Evolutionary conservation across 2,888 invertebrate species (phyloP), one percentile per base, ranked within the genome.

Genomic region (Latrodectus elegans): DNA sequence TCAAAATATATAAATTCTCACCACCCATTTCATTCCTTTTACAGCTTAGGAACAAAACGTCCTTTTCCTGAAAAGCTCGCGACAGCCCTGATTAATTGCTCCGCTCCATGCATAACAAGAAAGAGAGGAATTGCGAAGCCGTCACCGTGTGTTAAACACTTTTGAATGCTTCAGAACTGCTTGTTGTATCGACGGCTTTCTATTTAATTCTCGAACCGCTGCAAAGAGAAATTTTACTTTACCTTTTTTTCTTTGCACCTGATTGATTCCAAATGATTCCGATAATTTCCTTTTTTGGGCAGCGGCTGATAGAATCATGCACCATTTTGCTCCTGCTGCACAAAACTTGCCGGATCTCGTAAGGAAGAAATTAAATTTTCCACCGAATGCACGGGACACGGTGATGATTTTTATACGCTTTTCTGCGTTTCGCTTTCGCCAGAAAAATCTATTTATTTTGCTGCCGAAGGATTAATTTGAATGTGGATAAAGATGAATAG

Each of bases 181-280:
- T 38, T 38, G 38, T 38, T 38, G 52, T 74, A 55, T 67, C 81
- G 74, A 81, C 73, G 73, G 73, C 67, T 81, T 81, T 74, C 81
- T 74, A 81, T 81, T 81, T 81, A 81, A 81, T 81, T 81, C 73
- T 52, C 73, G 73, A 73, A 65, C 65, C 65, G 26, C 55, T 81
- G 73, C 81, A 53, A 74, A 73, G 67, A 81, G 73, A 73, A 74
- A 73, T 81, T 80, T 51, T 71, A n/a, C 51, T n/a, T 71, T 14
- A 38, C 49, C 38, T 71, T 71, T n/a, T 71, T 51, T 12, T 68
- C 26, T 38, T 38, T 22, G 64, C 64, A 81, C 81, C 73, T 81
- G 81, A 81, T 73, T 81, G 81, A 81, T 81, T 81, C 73, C 9
- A 53, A 80, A 81, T 81, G 73, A 81, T 81, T 74, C 67, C 64